Base-by-base conservation (phyloP, 1,140 invertebrate species). In the Pseudomyrmex flavicornis region DNA sequence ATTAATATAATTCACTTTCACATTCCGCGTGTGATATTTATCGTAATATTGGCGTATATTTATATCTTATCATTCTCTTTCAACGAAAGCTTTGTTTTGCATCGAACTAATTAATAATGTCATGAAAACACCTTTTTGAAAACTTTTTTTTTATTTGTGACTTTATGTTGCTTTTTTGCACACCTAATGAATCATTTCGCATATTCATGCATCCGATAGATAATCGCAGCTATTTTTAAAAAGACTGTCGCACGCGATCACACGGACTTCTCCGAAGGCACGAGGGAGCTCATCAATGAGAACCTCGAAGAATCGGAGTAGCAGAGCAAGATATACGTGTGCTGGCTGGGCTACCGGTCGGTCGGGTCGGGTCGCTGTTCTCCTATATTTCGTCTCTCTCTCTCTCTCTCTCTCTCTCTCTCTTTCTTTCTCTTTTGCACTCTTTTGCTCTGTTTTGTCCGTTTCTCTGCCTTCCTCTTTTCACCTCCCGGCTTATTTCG, bases 301-400 rank as follows among this genome's bases (percentile, higher is more conserved):
- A 93, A 93, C 91, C 92, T 89, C 90, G 83, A 90, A 86, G 91
- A 91, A 91, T 90, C 90, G 86, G 90, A 89, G 89, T 89, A 91
- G 85, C 90, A 84, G 88, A 92, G 91, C 90, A 92, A 92, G 91
- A 92, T 92, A 92, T 93, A 92, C 86, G 88, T 88, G 84, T 79
- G 79, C 90, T 87, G 82, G 88, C 87, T 87, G 89, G 66, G 92
- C 92, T 93, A 93, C 92, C 92, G 92, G 92, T 92, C 92, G 91
- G 90, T 92, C 91, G 90, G 91, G 92, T 93, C 91, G 91, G 91
- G 91, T 92, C 92, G 91, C 91, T 92, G 91, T 93, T 92, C 88
- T 91, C 89, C 85, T 87, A 80, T 89, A 79, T 91, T 92, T 88
- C 88, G 75, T 91, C 90, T 90, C 87, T 90, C 76, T 83, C 84